phyloP scores from a whole-genome alignment of 2,113 vertebrate species.

The Ifrita kowaldi region DNA sequence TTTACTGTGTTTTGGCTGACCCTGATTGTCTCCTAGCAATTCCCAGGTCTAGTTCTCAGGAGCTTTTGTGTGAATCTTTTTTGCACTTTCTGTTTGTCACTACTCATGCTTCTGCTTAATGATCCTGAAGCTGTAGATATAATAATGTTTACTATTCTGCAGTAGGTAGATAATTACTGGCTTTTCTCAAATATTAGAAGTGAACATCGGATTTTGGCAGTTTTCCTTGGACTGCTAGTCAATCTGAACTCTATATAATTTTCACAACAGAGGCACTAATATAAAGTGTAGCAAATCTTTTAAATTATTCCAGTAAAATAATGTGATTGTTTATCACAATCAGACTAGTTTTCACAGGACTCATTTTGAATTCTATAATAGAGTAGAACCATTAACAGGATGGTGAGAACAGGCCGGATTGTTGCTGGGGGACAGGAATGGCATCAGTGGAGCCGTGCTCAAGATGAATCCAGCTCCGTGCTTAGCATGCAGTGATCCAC shows the following conservation, averaged over 20 bases:
- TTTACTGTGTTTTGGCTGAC: background rate
- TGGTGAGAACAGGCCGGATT: background rate
- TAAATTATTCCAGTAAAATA: background rate
- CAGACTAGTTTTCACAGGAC: background rate
- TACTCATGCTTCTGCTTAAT: background rate
- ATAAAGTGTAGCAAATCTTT: background rate
- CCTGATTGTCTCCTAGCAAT: background rate
- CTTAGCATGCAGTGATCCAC: background rate
- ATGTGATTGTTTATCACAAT: background rate
- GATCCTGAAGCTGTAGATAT: background rate
- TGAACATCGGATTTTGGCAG: conserved; percentile 3
- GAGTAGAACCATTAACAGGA: background rate
- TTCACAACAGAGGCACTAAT: background rate
- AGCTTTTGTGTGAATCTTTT: background rate
- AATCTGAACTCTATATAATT: background rate
- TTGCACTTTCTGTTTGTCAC: background rate
- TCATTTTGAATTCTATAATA: background rate
- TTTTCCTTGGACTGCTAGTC: background rate
- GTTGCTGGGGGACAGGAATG: background rate
- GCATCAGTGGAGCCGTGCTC: background rate
- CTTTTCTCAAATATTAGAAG: background rate
- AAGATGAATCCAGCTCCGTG: background rate
- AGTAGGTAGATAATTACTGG: background rate
- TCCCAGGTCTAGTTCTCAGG: background rate
- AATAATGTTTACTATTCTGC: background rate